Evolutionary conservation across 2,888 invertebrate species (phyloP), one percentile per base, ranked within the genome.

Genomic region (Athalia rosae): DNA sequence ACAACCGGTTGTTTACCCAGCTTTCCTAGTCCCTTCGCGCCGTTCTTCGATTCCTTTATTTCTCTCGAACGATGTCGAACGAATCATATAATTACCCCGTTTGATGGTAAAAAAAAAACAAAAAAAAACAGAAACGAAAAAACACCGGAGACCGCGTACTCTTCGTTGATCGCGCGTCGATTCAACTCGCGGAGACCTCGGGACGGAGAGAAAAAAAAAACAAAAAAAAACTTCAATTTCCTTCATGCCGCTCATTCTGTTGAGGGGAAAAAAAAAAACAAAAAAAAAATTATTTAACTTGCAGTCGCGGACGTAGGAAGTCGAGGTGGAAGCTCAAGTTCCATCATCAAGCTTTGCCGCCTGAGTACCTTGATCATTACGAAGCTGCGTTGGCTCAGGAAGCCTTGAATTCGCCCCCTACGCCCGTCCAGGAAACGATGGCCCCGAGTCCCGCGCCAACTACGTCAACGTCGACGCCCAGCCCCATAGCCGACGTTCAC

Each of bases 341-440:
- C 87, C 95, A 95, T 84, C 95, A 95, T 87, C 95, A 95, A 87
- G 95, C 95, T 0, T 87, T 95, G 77, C 95, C 95, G 0, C 94
- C 95, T 13, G 95, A 95, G 87, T 95, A 95, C 86, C 91, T 95
- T 76, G 95, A 95, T 84, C 95, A 95, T 86, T 95, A 95, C 91
- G 95, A 95, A 88, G 94, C 95, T 74, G 93, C 94, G 5, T 90
- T 94, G 76, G 93, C 93, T 79, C 92, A 92, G 81, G 91, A 92
- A 48, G 87, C 88, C 3, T 77, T 87, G 9, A 87, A 86, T 62
- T 81, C 87, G 0, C 85, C 86, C 3, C 84, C 87, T 4, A 84
- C 85, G 5, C 81, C 85, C 9, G 71, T 82, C 3, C 78, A 79
- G 15, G 87, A 88, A 59, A 83, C 85, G 0, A 83, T 90, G n/a